Percentiles rank a stretch among this genome's conserved stretches.
Evolutionary conservation across 1,140 invertebrate species (phyloP).

Genomic region (Cephus cinctus): DNA sequence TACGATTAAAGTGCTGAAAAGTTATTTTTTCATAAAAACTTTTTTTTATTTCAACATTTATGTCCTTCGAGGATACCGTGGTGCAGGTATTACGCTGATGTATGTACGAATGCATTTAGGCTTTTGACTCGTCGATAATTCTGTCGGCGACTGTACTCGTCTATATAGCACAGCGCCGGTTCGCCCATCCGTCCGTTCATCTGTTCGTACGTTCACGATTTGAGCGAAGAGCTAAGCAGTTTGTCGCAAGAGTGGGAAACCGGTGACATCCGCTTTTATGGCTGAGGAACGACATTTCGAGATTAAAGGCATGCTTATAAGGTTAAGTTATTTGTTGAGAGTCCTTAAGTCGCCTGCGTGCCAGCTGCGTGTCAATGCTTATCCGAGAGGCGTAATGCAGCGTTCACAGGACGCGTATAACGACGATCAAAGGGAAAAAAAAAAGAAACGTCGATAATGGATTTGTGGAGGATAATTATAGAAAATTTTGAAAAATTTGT

Average conservation of each 20-base stretch:
- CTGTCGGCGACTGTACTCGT: no score
- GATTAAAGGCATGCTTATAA: slow-evolving; percentile 33
- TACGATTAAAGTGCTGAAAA: no score
- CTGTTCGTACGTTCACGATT: no score
- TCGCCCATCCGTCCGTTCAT: no score
- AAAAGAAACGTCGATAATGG: no score
- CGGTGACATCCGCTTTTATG: slow-evolving; percentile 21
- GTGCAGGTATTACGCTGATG: not conserved
- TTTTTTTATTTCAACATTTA: no score
- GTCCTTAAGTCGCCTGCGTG: slow-evolving; percentile 18
- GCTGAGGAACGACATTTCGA: slow-evolving; percentile 21
- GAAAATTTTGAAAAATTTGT: not conserved
- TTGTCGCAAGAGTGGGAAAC: slow-evolving; percentile 29
- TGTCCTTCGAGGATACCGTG: no score
- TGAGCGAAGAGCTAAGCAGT: no score
- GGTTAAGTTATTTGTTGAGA: slow-evolving; percentile 37
- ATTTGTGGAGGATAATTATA: not conserved
- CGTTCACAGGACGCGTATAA: not conserved
- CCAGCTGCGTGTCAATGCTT: slow-evolving; percentile 28
- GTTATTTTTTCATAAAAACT: no score
- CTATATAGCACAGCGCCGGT: no score
- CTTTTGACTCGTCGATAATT: not conserved
- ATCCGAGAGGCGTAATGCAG: slow-evolving; percentile 34
- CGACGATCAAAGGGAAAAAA: not conserved
- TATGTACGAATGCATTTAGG: not conserved